These are phyloP conservation scores for Ethmia dodecea DNA, from an alignment of 2,888 invertebrate species.

Conservation along the genomic window DNA sequence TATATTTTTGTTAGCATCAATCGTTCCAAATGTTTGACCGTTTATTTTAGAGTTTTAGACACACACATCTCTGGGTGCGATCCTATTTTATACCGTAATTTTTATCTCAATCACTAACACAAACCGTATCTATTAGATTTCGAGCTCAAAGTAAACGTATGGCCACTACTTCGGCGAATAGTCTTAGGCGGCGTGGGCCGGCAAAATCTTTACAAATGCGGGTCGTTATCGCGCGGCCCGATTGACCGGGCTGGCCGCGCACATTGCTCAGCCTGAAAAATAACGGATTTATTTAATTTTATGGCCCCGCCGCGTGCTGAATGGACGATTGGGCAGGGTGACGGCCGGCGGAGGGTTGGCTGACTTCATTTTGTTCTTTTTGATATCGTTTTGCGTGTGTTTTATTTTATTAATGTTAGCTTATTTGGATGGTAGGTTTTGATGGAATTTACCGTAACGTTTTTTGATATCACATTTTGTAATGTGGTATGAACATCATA, in stretches of 20 bases:
- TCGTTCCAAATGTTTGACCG: no score
- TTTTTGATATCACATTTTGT: no score
- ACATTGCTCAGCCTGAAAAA: slow-evolving; percentile 74
- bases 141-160: slow-evolving; percentile 53
- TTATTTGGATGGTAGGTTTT: no score
- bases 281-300: slow-evolving; percentile 77
- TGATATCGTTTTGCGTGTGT: slow-evolving; percentile 19
- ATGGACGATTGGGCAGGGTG: slow-evolving; percentile 58
- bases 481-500: no score
- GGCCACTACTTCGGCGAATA: slow-evolving; percentile 50
- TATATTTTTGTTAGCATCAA: no score
- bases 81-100: no score
- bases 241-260: slow-evolving; percentile 62
- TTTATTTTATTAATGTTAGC: no score
- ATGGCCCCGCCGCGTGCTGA: slow-evolving; percentile 72
- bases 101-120: no score
- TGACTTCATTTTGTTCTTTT: slow-evolving; percentile 19
- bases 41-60: no score
- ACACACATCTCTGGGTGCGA: no score
- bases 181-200: slow-evolving; percentile 51
- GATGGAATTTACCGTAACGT: no score
- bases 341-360: slow-evolving; percentile 21
- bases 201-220: slow-evolving; percentile 76
- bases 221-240: slow-evolving; percentile 68
- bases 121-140: no score